Percentiles rank a stretch among this genome's conserved stretches.
These are phyloP conservation scores for Coregonus ussuriensis DNA, from an alignment of 2,797 vertebrate genomes.

Conservation along the genomic window DNA sequence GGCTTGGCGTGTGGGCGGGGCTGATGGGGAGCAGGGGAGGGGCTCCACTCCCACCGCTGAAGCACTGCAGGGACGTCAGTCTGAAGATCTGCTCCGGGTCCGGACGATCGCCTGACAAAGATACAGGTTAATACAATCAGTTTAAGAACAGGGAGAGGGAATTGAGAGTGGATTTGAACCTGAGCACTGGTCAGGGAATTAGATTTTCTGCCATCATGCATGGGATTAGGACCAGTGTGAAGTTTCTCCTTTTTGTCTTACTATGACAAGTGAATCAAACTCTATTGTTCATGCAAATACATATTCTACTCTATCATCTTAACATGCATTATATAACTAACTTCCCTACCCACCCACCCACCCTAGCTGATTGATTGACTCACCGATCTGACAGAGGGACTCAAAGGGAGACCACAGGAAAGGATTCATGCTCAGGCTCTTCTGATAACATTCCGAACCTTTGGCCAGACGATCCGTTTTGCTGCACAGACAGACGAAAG, in stretches of 20 bases:
- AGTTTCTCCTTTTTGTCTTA: too few relatives aligned
- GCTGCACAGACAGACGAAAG: constrained; percentile 68
- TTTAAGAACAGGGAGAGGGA: too few relatives aligned
- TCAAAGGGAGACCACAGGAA: constrained; percentile 98
- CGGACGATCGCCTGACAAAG: constrained; percentile 88
- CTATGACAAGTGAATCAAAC: too few relatives aligned
- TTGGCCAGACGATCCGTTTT: constrained; percentile 97
- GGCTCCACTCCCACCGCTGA: constrained; percentile 74
- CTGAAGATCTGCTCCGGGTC: constrained; percentile 98
- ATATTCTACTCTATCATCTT: too few relatives aligned
- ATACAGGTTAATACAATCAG: background rate
- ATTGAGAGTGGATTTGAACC: too few relatives aligned
- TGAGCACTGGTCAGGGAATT: too few relatives aligned
- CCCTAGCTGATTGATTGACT: constrained; percentile 37
- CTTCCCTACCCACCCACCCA: too few relatives aligned
- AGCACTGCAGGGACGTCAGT: constrained; percentile 92
- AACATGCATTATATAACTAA: too few relatives aligned
- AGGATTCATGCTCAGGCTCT: constrained; percentile 96
- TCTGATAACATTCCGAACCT: constrained; percentile 99
- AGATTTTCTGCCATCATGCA: too few relatives aligned
- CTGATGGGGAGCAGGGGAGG: constrained; percentile 81
- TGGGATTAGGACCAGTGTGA: too few relatives aligned
- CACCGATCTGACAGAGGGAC: constrained; percentile 97
- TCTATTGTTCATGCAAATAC: too few relatives aligned
- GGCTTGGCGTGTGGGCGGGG: constrained; percentile 86